A percentile compares a stretch with the other conserved stretches of the same genome.
Evolutionary conservation across 2,888 invertebrate genomes (phyloP).

Genomic region (Autographa gamma): DNA sequence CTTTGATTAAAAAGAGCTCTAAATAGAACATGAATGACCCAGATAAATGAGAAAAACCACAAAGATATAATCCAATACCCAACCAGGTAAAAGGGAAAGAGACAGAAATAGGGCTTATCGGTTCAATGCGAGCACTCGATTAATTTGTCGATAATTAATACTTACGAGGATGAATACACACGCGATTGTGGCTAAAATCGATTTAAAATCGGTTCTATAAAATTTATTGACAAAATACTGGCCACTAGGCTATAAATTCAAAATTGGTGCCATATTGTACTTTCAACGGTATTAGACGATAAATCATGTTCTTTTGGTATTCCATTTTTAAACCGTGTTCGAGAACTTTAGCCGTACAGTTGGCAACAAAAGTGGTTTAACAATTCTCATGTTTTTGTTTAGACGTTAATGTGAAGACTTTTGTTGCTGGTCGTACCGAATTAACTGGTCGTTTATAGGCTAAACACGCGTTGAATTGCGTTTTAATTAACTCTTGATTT

Average conservation of each 20-base stretch:
- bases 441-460: slow-evolving; percentile 22
- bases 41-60: not conserved
- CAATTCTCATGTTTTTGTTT: not conserved
- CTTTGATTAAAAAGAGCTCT: not conserved
- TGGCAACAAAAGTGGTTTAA: not conserved
- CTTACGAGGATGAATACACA: not conserved
- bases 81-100: not conserved
- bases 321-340: slow-evolving; percentile 43
- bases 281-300: slow-evolving; percentile 50
- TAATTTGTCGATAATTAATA: slow-evolving; percentile 18
- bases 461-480: slow-evolving; percentile 20
- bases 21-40: not conserved
- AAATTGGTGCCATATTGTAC: slow-evolving; percentile 29
- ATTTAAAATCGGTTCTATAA: not conserved
- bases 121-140: slow-evolving; percentile 5
- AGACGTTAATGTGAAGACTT: not conserved
- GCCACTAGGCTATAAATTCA: slow-evolving; percentile 27
- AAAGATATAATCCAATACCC: not conserved
- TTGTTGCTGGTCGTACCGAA: slow-evolving; percentile 23
- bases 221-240: slow-evolving; percentile 17
- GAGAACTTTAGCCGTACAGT: slow-evolving; percentile 11
- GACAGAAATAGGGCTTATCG: slow-evolving; percentile 2
- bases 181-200: not conserved
- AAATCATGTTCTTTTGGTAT: slow-evolving; percentile 41
- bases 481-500: slow-evolving; percentile 38